Base-by-base conservation (phyloP, 2,888 invertebrate genomes). In the Tetrapedia diversipes region DNA sequence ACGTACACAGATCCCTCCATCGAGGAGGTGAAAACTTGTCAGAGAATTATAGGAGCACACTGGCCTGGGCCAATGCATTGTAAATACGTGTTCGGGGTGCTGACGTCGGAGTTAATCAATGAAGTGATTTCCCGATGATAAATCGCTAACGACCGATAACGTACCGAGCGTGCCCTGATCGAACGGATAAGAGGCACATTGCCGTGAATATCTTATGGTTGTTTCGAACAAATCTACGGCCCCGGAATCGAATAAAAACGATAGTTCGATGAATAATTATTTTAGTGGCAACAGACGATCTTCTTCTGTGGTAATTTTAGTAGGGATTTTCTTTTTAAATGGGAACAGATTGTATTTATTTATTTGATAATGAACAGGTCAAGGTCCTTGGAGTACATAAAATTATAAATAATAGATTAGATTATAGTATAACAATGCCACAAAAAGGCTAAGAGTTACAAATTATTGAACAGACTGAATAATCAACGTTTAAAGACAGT, bases 11-110 rank as follows among this genome's bases (percentile, higher is more conserved):
- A n/a, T n/a, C n/a, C n/a, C n/a, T n/a, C 4, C 8, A n/a, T 29
- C 39, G 49, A 54, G 41, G 22, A 45, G 54, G 24, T 57, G 76
- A 57, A 70, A 70, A 57, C 61, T 45, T 66, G 63, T 39, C 61
- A 49, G 56, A 32, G 51, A 59, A 53, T 59, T 61, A 43, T 60
- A 57, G 45, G 37, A 19, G 24, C 47, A 24, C 22, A 37, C 37
- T 6, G 34, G 32, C 56, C 24, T 16, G 34, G 16, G 32, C 19
- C 49, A 19, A 27, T 32, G 27, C 41, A 59, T 29, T 60, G 51
- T 53, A 64, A 53, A 71, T 65, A 45, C 24, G 47, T 69, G 54
- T 61, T 69, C 22, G 19, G 27, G 39, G 41, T 37, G 43, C 24
- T 34, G 37, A 56, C 49, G 47, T 63, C 37, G 24, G 22, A 69